Evolutionary conservation across 2,888 invertebrate genomes (phyloP).

Genomic region (Seira ritae): DNA sequence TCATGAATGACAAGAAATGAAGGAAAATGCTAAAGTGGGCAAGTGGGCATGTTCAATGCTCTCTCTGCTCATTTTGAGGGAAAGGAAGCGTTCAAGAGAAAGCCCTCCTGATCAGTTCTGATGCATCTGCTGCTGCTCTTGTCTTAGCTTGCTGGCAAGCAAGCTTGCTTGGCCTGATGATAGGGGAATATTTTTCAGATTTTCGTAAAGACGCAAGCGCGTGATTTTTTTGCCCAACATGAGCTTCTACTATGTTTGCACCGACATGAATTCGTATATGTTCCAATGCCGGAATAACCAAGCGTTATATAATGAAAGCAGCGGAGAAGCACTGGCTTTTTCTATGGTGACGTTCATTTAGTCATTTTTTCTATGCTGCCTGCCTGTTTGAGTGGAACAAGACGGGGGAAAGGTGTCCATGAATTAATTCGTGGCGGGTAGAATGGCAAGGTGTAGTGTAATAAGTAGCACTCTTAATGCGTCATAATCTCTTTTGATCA

Average conservation of each 20-base stretch:
- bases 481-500: slow-evolving; percentile 33
- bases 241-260: not conserved
- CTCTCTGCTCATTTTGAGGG: not conserved
- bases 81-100: slow-evolving; percentile 2
- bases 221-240: slow-evolving; percentile 13
- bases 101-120: slow-evolving; percentile 17
- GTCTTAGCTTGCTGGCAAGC: too few relatives aligned
- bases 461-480: slow-evolving; percentile 28
- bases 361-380: not conserved
- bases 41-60: not conserved
- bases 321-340: too few relatives aligned
- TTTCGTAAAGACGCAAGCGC: slow-evolving; percentile 31
- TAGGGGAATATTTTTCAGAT: slow-evolving; percentile 31
- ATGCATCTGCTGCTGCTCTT: slow-evolving; percentile 9
- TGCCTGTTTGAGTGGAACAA: not conserved
- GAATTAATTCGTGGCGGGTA: slow-evolving; percentile 44
- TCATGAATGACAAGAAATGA: slow-evolving; percentile 7
- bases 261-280: too few relatives aligned
- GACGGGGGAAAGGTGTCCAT: slow-evolving; percentile 25
- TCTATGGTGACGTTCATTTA: not conserved
- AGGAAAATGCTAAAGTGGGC: not conserved
- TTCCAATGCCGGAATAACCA: too few relatives aligned
- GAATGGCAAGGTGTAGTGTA: not conserved
- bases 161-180: slow-evolving; percentile 13
- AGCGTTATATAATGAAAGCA: too few relatives aligned